Conservation (phyloP, 2,797 vertebrate species). For the Sternarchorhynchus goeldii region DNA sequence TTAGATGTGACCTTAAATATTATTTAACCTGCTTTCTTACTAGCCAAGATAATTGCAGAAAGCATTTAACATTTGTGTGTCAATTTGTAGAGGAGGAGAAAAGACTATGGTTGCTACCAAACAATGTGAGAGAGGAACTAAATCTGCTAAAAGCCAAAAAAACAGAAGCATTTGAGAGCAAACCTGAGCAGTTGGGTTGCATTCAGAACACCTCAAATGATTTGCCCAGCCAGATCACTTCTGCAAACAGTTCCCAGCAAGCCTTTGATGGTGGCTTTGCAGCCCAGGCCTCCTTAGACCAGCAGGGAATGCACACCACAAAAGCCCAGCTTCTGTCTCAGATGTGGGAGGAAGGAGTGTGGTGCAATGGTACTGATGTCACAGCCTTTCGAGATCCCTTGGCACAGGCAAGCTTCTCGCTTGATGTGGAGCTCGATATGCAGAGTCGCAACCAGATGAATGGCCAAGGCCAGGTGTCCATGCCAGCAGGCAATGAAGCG, state of each 20-base stretch:
- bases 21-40: background rate
- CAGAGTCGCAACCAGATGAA: background rate
- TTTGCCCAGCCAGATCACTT: background rate
- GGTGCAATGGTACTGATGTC: background rate
- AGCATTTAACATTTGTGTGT: background rate
- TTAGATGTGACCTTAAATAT: background rate
- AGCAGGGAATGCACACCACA: background rate
- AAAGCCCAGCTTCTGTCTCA: conserved; percentile 38
- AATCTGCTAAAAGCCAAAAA: background rate
- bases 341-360: conserved; percentile 37
- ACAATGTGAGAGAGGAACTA: conserved; percentile 32
- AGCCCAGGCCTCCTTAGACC: background rate
- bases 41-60: background rate
- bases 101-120: conserved; percentile 28
- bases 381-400: conserved; percentile 25
- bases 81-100: conserved; percentile 24
- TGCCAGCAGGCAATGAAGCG: conserved; percentile 22
- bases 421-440: conserved; percentile 58
- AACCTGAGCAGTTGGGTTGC: conserved; percentile 6
- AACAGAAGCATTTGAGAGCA: background rate
- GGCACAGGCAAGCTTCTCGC: conserved; percentile 42
- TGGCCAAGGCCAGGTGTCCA: conserved; percentile 5
- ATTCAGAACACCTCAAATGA: conserved; percentile 1
- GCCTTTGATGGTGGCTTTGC: background rate
- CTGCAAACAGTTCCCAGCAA: conserved; percentile 21